Conservation (phyloP, 2,888 invertebrate species). For the Cartodere bifasciata region DNA sequence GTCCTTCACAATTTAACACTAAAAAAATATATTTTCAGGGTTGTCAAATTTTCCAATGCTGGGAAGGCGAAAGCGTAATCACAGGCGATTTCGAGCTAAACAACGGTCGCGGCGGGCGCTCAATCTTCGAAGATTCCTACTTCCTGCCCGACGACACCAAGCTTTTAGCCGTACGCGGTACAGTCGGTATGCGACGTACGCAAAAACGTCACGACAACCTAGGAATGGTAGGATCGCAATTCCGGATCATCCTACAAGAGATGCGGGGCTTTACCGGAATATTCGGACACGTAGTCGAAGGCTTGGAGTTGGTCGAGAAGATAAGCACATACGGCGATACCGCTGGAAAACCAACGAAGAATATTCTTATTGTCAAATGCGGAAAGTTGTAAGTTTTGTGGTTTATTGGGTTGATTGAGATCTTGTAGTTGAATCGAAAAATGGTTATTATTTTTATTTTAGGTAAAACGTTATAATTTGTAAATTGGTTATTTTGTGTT, state of each 20-base stretch:
- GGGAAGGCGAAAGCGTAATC: conserved; percentile 71
- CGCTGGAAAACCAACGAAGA: conserved; percentile 64
- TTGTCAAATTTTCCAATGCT: conserved; percentile 69
- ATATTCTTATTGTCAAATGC: conserved; percentile 60
- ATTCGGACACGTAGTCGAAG: conserved; percentile 69
- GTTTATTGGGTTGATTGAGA: conserved; percentile 4
- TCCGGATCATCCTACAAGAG: conserved; percentile 67
- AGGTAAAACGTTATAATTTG: no score
- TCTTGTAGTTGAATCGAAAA: no score
- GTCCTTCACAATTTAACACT: no score
- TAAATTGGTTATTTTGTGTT: no score
- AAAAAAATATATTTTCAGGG: no score
- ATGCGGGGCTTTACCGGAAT: conserved; percentile 75
- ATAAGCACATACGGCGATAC: conserved; percentile 66
- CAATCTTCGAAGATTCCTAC: conserved; percentile 62
- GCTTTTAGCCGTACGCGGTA: conserved; percentile 59
- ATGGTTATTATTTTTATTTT: no score
- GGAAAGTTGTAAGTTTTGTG: conserved; percentile 54
- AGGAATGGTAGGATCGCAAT: conserved; percentile 76
- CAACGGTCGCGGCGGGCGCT: conserved; percentile 67
- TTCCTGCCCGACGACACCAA: conserved; percentile 75
- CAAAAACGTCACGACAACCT: conserved; percentile 68
- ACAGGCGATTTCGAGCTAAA: conserved; percentile 72
- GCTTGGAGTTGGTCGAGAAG: conserved; percentile 64
- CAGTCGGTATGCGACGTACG: conserved; percentile 70